Conservation (phyloP, 2,888 invertebrate genomes). For the Aphrophora alni region DNA sequence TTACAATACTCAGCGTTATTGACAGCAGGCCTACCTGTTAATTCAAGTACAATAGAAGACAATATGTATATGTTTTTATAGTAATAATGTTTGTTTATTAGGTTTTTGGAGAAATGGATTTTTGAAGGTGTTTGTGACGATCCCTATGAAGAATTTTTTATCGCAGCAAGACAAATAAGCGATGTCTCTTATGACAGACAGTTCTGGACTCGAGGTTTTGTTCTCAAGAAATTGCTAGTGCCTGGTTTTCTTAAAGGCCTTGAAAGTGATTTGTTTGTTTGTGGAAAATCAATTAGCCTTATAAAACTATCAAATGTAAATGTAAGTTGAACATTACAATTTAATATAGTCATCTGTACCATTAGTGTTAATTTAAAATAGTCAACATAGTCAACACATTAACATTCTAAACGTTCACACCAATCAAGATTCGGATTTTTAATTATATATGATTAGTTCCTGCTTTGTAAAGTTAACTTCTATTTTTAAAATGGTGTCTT, state of each 20-base stretch:
- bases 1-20: too few species aligned
- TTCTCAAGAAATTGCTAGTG: conserved; percentile 14
- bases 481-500: too few species aligned
- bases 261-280: conserved; percentile 26
- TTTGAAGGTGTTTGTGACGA: conserved; percentile 35
- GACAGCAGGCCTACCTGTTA: too few species aligned
- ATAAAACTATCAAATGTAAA: conserved; percentile 28
- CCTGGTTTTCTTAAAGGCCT: conserved; percentile 29
- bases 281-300: conserved; percentile 37
- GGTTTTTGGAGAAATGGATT: conserved; percentile 36
- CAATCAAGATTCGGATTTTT: too few species aligned
- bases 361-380: too few species aligned
- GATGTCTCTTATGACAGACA: conserved; percentile 14
- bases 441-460: too few species aligned
- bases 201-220: conserved; percentile 29
- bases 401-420: too few species aligned
- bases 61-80: too few species aligned
- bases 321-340: conserved; percentile 15
- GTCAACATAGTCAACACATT: too few species aligned
- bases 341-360: too few species aligned
- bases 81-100: not conserved
- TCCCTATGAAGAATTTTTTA: conserved; percentile 29
- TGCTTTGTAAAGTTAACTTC: too few species aligned
- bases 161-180: not conserved
- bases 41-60: too few species aligned